These are phyloP conservation scores for Platalea minor DNA, from an alignment of 2,797 vertebrate species.

Conservation along the genomic window DNA sequence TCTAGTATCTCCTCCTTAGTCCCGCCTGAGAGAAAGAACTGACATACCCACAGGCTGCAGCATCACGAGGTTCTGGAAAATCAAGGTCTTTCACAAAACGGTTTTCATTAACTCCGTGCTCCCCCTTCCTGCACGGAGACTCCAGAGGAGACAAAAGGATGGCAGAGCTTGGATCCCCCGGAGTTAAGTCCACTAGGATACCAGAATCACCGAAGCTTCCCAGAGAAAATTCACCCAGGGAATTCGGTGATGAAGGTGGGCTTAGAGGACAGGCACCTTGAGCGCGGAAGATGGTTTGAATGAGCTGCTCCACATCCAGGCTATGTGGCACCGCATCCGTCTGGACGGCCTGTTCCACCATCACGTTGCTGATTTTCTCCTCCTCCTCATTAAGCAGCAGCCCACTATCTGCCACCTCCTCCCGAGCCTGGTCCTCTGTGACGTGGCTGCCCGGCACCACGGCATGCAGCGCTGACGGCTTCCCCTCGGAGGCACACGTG, in stretches of 20 bases:
- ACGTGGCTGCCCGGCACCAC: constrained; percentile 44
- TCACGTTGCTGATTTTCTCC: not conserved
- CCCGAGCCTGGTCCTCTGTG: constrained; percentile 71
- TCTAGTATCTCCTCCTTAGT: constrained; percentile 86
- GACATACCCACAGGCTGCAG: constrained; percentile 29
- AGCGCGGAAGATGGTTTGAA: not conserved
- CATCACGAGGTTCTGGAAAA: constrained; percentile 68
- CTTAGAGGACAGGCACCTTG: no score
- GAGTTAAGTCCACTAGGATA: constrained; percentile 68
- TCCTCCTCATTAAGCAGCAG: not conserved
- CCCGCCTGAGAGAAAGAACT: constrained; percentile 26
- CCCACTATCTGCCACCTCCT: not conserved
- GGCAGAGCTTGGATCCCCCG: constrained; percentile 69
- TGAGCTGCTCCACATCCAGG: no score
- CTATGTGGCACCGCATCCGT: not conserved
- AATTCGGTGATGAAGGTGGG: not conserved
- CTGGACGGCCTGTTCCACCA: not conserved
- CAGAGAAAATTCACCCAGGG: not conserved
- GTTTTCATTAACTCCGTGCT: constrained; percentile 38
- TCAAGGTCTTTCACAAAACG: constrained; percentile 88
- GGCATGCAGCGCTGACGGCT: constrained; percentile 54
- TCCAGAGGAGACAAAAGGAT: constrained; percentile 78
- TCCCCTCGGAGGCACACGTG: constrained; percentile 74
- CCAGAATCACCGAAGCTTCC: constrained; percentile 66
- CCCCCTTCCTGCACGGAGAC: constrained; percentile 58